phyloP scores from a whole-genome alignment of 2,797 vertebrate species.

The Macrochelys suwanniensis region DNA sequence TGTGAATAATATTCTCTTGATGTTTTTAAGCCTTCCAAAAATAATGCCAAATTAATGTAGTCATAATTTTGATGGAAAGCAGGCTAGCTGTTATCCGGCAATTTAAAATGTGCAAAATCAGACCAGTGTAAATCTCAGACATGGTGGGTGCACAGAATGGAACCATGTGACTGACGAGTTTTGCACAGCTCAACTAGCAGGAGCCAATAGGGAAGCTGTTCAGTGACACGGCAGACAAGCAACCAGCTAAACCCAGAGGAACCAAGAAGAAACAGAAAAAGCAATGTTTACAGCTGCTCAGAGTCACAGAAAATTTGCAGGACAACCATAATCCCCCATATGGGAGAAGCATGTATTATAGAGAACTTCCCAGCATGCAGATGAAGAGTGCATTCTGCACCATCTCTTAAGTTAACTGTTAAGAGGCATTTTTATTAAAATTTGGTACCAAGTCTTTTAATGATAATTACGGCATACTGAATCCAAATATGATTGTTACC shows the following conservation, averaged over 20 bases:
- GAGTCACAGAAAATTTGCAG: not conserved
- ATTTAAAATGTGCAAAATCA: not conserved
- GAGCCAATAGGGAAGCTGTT: not conserved
- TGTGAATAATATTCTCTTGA: not conserved
- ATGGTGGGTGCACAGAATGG: not conserved
- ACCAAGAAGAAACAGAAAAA: not conserved
- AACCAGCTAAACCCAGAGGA: fast-evolving
- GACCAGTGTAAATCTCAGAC: not conserved
- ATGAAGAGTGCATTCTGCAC: not conserved
- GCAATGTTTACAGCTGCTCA: not conserved
- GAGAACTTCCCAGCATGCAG: not conserved
- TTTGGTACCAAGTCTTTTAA: not conserved
- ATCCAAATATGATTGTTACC: not conserved
- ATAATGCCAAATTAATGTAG: not conserved
- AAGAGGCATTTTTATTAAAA: not conserved
- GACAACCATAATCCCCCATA: not conserved
- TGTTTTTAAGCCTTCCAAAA: conserved; percentile 28
- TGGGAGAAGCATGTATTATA: not conserved
- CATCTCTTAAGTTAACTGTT: not conserved
- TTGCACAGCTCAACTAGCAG: fast-evolving
- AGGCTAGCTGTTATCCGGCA: fast-evolving
- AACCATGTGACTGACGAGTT: not conserved
- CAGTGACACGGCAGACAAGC: fast-evolving
- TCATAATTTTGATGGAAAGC: not conserved
- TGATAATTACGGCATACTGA: not conserved